phyloP scores from a whole-genome alignment of 2,888 invertebrate species.

The Tinea trinotella region DNA sequence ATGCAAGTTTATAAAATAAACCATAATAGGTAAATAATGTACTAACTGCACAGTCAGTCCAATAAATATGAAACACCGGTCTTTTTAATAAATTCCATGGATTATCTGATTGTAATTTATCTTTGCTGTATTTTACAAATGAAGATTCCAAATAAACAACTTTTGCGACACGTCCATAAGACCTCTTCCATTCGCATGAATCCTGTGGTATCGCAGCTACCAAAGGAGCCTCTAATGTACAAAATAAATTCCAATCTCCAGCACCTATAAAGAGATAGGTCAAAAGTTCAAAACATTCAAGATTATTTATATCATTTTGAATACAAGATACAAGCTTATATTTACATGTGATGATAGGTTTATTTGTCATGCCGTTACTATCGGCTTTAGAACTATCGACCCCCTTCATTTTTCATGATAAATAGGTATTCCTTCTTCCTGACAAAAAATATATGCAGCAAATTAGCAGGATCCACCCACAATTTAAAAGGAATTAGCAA shows the following conservation, averaged over 20 bases:
- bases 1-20: background rate
- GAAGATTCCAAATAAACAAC: slow-evolving; percentile 87
- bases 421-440: slow-evolving; percentile 43
- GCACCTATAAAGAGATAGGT: slow-evolving; percentile 71
- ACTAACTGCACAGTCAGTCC: slow-evolving; percentile 94
- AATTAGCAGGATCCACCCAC: slow-evolving; percentile 55
- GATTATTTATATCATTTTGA: background rate
- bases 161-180: slow-evolving; percentile 88
- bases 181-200: slow-evolving; percentile 92
- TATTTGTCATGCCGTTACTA: slow-evolving; percentile 76
- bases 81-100: slow-evolving; percentile 87
- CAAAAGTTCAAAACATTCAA: background rate
- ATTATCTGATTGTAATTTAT: slow-evolving; percentile 79
- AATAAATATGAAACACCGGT: slow-evolving; percentile 94
- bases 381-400: slow-evolving; percentile 60
- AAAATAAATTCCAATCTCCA: slow-evolving; percentile 88
- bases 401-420: slow-evolving; percentile 75
- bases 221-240: slow-evolving; percentile 83
- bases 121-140: slow-evolving; percentile 85
- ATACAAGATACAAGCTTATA: slow-evolving; percentile 26
- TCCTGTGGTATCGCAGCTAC: slow-evolving; percentile 88
- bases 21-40: slow-evolving; percentile 3
- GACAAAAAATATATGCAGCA: slow-evolving; percentile 44
- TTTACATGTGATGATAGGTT: slow-evolving; percentile 83
- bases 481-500: slow-evolving; percentile 23